Evolutionary conservation across 2,113 vertebrate genomes (phyloP).

Genomic region (Paramormyrops kingsleyae): DNA sequence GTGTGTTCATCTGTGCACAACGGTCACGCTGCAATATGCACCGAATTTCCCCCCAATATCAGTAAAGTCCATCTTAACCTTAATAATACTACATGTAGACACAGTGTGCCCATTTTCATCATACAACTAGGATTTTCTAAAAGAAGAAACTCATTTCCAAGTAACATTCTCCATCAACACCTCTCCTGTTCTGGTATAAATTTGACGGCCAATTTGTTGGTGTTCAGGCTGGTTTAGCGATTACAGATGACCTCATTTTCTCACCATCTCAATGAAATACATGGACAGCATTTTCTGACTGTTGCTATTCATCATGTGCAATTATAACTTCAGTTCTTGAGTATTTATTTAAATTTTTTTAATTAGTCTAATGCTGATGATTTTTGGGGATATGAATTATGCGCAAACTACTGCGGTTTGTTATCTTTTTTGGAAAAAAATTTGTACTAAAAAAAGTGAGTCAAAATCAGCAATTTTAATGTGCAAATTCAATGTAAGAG

Average conservation of each 20-base stretch:
- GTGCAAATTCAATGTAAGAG: neutral
- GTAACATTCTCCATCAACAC: neutral
- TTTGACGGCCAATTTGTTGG: neutral
- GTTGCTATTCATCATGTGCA: neutral
- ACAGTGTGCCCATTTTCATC: neutral
- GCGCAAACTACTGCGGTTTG: neutral
- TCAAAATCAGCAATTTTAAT: neutral
- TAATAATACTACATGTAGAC: neutral
- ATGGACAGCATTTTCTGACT: neutral
- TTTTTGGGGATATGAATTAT: neutral
- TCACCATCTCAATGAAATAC: neutral
- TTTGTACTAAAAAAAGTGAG: neutral
- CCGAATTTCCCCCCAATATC: neutral
- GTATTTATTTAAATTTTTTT: neutral
- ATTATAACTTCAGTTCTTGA: neutral
- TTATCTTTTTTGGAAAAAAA: neutral
- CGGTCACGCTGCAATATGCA: neutral
- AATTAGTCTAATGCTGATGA: neutral
- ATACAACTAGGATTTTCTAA: neutral
- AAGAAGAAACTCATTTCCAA: neutral
- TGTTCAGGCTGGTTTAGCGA: neutral
- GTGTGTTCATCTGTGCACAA: neutral
- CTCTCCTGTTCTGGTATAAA: neutral
- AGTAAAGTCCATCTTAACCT: neutral
- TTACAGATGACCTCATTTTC: neutral